Base-by-base conservation (phyloP, 2,888 invertebrate genomes). In the Arrhopalites spinosus region DNA sequence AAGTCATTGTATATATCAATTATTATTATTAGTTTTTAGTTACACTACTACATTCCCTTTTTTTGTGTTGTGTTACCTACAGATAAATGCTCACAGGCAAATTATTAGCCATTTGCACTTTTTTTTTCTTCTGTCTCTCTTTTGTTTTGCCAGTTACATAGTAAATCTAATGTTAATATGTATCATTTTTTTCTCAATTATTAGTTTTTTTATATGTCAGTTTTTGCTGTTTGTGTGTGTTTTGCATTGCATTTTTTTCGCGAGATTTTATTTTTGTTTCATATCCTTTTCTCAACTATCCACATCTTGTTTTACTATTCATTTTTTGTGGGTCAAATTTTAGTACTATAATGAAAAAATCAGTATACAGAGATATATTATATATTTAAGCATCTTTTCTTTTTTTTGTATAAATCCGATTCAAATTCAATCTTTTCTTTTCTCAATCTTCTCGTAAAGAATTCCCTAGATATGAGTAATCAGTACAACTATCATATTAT, bases 71-170 rank as follows among this genome's bases (percentile, higher is more conserved):
- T 53, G 53, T 53, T 59, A 20, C 59, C 25, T 20, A 59, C 59
- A 59, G 25, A 25, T 25, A 11, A 59, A 59, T 59, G 59, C 59
- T 59, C 23, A 59, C 59, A 59, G 59, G 59, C 59, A 59, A 59
- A 59, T 59, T 59, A 59, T 25, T 59, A 25, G 25, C 59, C 20
- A 20, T 59, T 59, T 59, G 59, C 25, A 59, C 59, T 59, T 59
- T 8, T 59, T n/a, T n/a, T n/a, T n/a, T n/a, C n/a, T n/a, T n/a
- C n/a, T n/a, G n/a, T n/a, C n/a, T n/a, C n/a, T n/a, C n/a, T n/a
- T n/a, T 36, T 36, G 36, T 36, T 36, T 36, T 36, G 36, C 36
- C n/a, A n/a, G n/a, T 36, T 36, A 11, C 36, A 36, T 11, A 36
- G 36, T 36, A 36, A 3, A 36, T 53, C n/a, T 20, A 20, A 17